Conservation (phyloP, 2,888 invertebrate species). For the Rosalia funebris region DNA sequence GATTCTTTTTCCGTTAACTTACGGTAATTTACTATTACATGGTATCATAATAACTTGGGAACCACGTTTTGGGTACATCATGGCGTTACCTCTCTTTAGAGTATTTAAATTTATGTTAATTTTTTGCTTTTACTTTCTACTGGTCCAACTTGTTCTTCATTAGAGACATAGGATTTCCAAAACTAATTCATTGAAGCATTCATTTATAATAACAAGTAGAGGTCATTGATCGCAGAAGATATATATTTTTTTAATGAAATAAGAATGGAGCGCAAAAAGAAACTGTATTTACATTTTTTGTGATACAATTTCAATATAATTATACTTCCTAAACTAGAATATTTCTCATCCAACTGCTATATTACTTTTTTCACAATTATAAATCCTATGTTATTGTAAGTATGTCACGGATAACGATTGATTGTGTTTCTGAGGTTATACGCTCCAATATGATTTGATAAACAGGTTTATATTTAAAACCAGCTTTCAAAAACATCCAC, state of each 20-base stretch:
- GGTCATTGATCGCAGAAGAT: conserved; percentile 12
- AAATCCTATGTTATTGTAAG: too few relatives aligned
- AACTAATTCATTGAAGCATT: too few relatives aligned
- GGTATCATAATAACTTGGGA: conserved; percentile 17
- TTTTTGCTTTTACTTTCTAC: conserved; percentile 29
- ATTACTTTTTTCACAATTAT: too few relatives aligned
- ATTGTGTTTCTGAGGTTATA: too few relatives aligned
- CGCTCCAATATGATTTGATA: too few relatives aligned
- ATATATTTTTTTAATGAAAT: background rate
- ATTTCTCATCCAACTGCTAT: too few relatives aligned
- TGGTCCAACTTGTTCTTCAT: background rate
- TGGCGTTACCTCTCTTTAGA: background rate
- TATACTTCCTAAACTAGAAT: too few relatives aligned
- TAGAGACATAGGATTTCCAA: background rate
- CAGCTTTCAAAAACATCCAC: too few relatives aligned
- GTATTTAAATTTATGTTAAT: conserved; percentile 24
- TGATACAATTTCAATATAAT: too few relatives aligned
- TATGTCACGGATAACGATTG: too few relatives aligned
- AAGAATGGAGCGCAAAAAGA: background rate
- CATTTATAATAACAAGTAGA: background rate
- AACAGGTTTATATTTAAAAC: too few relatives aligned
- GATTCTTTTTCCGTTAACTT: conserved; percentile 25
- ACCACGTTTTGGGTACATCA: conserved; percentile 4
- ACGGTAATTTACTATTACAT: conserved; percentile 25
- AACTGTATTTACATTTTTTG: too few relatives aligned